Evolutionary conservation across 2,113 vertebrate genomes (phyloP), one percentile per base, ranked within the genome.

Genomic region (Lontra canadensis): DNA sequence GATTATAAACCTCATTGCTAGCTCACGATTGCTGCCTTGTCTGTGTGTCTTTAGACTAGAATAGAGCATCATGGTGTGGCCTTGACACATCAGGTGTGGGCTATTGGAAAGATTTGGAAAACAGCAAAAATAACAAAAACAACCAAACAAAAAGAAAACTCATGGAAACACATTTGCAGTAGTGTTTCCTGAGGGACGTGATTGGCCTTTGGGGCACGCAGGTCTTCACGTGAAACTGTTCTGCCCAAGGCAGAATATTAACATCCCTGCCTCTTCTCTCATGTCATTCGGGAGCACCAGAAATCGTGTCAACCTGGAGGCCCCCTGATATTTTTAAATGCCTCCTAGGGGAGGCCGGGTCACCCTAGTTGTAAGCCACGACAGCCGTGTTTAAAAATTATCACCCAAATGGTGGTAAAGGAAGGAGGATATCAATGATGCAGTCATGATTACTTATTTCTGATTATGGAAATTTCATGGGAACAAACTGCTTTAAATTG

Each of bases 401-500:
- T 12, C 36, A 49, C 39, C 12, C 47, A 76, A 85, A 89, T 26
- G 42, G 1, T 26, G 31, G 79, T 92, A 47, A 89, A 78, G 34
- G 31, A 88, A 29, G 13, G 7, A 82, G 34, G 20, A 39, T 47
- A 34, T 18, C 73, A 90, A 80, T 39, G 55, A 65, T n/a, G 4
- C 14, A 31, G 17, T 57, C 39, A 34, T 12, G 9, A 86, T 20
- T 49, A 59, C 36, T 84, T 89, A 57, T 29, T 78, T 91, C 49
- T 78, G 61, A 87, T 89, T 31, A 82, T 49, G 76, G 36, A 59
- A 65, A 71, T 42, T 20, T 71, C 36, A 44, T 12, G 49, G 31
- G 82, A 74, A 93, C n/a, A 78, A 71, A 65, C 34, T 82, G 42
- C n/a, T 85, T 88, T 85, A 85, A 91, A 44, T 78, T 94, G 36